phyloP scores from a whole-genome alignment of 2,888 invertebrate species.

The Melolontha melolontha region DNA sequence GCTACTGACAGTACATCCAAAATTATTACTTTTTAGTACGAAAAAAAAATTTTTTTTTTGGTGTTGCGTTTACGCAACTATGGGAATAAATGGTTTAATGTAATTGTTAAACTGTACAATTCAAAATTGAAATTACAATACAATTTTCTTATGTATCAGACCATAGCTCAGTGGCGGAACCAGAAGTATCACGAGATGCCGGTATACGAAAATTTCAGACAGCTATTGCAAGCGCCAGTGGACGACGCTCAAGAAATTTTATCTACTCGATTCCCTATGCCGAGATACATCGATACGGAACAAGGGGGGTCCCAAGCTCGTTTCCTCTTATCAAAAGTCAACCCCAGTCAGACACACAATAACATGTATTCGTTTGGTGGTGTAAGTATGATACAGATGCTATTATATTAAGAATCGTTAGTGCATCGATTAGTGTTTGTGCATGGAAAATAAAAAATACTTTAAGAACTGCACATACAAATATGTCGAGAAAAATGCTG shows the following conservation, averaged over 20 bases:
- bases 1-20: no score
- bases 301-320: slow-evolving; percentile 99
- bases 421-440: slow-evolving; percentile 10
- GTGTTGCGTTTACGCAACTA: no score
- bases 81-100: no score
- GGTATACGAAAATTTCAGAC: slow-evolving; percentile 97
- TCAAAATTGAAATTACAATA: no score
- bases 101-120: no score
- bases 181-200: slow-evolving; percentile 96
- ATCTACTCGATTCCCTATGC: slow-evolving; percentile 96
- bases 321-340: slow-evolving; percentile 98
- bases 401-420: slow-evolving; percentile 36
- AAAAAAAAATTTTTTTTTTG: no score
- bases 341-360: slow-evolving; percentile 99
- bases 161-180: slow-evolving; percentile 97
- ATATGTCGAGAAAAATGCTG: no score
- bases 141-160: slow-evolving; percentile 71
- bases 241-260: slow-evolving; percentile 98
- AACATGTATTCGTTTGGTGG: slow-evolving; percentile 97
- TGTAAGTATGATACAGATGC: slow-evolving; percentile 71
- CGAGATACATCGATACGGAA: slow-evolving; percentile 98
- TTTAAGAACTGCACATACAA: no score
- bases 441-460: not conserved
- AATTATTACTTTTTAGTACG: no score
- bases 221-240: slow-evolving; percentile 93